A percentile compares a stretch with the other conserved stretches of the same genome.
These are phyloP conservation scores for Stenotaenia linearis DNA, from an alignment of 2,888 invertebrate species.

Conservation along the genomic window DNA sequence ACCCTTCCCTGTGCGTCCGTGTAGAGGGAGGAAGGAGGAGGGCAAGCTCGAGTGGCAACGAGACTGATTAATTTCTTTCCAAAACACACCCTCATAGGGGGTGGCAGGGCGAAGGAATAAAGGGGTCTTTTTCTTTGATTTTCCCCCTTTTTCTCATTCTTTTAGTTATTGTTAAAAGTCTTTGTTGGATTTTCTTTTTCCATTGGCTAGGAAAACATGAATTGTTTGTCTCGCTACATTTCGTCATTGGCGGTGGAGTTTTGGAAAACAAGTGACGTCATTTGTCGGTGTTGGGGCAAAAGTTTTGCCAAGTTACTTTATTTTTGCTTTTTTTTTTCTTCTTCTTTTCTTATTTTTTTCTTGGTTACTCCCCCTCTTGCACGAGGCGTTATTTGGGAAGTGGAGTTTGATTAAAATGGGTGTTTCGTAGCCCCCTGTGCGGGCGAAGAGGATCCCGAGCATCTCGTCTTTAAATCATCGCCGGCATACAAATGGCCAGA, in stretches of 20 bases:
- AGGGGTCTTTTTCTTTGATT: neutral
- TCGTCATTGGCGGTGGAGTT: neutral
- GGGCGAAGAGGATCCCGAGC: conserved; percentile 19
- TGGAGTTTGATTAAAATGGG: conserved; percentile 19
- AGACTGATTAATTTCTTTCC: conserved; percentile 19
- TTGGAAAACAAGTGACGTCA: neutral
- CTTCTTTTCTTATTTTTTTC: neutral
- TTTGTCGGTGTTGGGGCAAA: neutral
- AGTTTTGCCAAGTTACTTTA: neutral
- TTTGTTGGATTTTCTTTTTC: neutral
- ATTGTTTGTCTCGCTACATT: neutral
- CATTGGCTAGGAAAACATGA: conserved; percentile 8
- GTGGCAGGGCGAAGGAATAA: neutral
- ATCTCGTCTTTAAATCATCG: conserved; percentile 30
- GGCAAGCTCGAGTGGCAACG: conserved; percentile 21
- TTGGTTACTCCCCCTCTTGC: neutral
- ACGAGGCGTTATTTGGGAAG: conserved; percentile 12
- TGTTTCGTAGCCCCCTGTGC: conserved; percentile 12
- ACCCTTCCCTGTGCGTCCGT: conserved; percentile 17
- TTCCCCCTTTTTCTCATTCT: neutral
- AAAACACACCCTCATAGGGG: neutral
- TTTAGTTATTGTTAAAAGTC: conserved; percentile 5
- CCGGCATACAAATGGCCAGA: conserved; percentile 30
- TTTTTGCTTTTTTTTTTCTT: neutral
- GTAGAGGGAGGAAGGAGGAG: conserved; percentile 13